Base-by-base conservation (phyloP, 2,888 invertebrate genomes). In the Nebria brevicollis region DNA sequence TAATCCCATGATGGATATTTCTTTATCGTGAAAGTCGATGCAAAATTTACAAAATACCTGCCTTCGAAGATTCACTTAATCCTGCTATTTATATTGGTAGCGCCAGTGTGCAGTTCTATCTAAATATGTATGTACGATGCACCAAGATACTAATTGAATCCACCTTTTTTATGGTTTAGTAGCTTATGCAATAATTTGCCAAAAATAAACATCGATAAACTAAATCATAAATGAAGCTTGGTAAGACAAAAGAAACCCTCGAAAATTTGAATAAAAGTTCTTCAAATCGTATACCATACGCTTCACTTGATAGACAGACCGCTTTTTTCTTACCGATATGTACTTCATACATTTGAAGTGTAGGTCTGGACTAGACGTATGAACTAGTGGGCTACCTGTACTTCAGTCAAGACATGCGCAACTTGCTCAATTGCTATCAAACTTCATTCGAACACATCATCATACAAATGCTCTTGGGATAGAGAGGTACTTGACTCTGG, bases 401-500 rank as follows among this genome's bases (percentile, higher is more conserved):
- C 54, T 54, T 54, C 54, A 54, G 54, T 8, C 70, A 70, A 70
- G 25, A 70, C 70, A 43, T 72, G 34, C 43, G 41, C 72, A 72
- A 64, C 72, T 72, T 25, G 65, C 41, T 54, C 26, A 1, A 8
- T 54, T 13, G 54, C 54, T 68, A 68, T 20, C 5, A 68, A 26
- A 68, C 34, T 26, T 10, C 5, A 5, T 42, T 6, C 13, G 20
- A 65, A 34, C 26, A 54, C 75, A 75, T 75, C 75, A 25, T 34
- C 75, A 75, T 75, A 75, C 64, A 75, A 75, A 75, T 75, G 43
- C 75, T 70, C 25, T 70, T 70, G 70, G 26, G 34, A 70, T 20
- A 20, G 15, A 25, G 20, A 70, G 7, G 70, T 25, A 66, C 20
- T 66, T 66, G 15, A 66, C 66, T 66, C 34, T 70, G 70, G 15